Base-by-base conservation (phyloP, 2,888 invertebrate species). In the Rotaria magnacalcarata region DNA sequence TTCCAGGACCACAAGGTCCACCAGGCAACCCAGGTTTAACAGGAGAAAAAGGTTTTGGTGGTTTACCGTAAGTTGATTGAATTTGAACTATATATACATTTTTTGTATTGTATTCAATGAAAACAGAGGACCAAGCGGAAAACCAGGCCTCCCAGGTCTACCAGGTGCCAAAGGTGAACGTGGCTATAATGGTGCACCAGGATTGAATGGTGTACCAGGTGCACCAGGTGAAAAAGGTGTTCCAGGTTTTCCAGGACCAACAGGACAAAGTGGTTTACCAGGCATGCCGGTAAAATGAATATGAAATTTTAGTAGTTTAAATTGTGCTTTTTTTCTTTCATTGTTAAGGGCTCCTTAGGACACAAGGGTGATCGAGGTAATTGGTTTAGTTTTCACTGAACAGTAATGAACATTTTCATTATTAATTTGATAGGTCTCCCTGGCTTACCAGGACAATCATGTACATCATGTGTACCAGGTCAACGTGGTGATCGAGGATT, bases 381-480 rank as follows among this genome's bases (percentile, higher is more conserved):
- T 74, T 74, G 1, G 0, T 21, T 19, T 41, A 6, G 34, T 34
- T 34, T 43, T 84, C 14, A 2, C n/a, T 19, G n/a, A 14, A 27
- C 27, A 67, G 21, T 34, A 8, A 34, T 34, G 34, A 34, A 67
- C 11, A 14, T n/a, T 2, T 67, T 27, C 19, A 4, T 67, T 8
- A 19, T 8, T 74, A 5, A 41, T 74, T 43, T 7, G 16, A 16
- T 2, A 60, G 87, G 87, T 50, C 47, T 11, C 5, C 67, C 85
- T 60, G 85, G 87, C 27, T 24, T 8, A 50, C 87, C 87, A 21
- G 87, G 87, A 80, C 60, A 84, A 43, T 88, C 88, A 87, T 89
- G 89, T 85, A 88, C 88, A 41, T 84, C 87, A 27, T 89, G 89
- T 24, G 85, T 85, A 8, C 87, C 85, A 74, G 87, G 88, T 27